Percentiles rank a stretch among this genome's conserved stretches.
Evolutionary conservation across 23 tunicate species (phyloP).

Genomic region (Styela clava): DNA sequence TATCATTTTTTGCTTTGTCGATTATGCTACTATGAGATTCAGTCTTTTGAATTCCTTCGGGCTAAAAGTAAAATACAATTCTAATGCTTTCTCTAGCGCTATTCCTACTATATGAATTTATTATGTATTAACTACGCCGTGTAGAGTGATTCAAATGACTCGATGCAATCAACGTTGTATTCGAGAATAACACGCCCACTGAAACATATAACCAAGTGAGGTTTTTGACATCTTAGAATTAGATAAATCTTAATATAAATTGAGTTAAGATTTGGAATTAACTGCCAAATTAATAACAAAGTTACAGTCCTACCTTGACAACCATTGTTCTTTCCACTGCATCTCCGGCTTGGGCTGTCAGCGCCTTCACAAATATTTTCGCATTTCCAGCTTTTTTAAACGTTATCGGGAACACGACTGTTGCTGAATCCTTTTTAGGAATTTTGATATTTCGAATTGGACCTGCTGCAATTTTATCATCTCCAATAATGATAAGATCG

Average conservation of each 20-base stretch:
- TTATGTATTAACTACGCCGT: too few relatives aligned
- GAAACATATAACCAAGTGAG: too few relatives aligned
- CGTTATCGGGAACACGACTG: conserved; percentile 67
- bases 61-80: conserved; percentile 51
- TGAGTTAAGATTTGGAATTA: too few relatives aligned
- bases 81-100: too few relatives aligned
- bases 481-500: conserved; percentile 52
- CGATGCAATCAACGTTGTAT: too few relatives aligned
- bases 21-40: conserved; percentile 42
- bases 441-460: conserved; percentile 30
- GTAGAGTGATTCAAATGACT: too few relatives aligned
- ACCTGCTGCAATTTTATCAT: conserved; percentile 51
- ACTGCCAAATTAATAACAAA: too few relatives aligned
- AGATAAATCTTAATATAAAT: too few relatives aligned
- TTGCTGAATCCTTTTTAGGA: conserved; percentile 52
- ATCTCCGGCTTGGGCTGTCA: conserved; percentile 63
- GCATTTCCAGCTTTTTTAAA: conserved; percentile 57
- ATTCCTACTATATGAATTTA: too few relatives aligned
- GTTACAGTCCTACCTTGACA: conserved; percentile 76
- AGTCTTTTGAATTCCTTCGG: conserved; percentile 64
- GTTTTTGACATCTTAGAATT: too few relatives aligned
- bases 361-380: conserved; percentile 59
- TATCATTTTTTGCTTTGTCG: conserved; percentile 16
- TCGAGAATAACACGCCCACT: too few relatives aligned
- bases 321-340: conserved; percentile 52